Conservation (phyloP, 2,888 invertebrate species). For the Tiphia femorata region DNA sequence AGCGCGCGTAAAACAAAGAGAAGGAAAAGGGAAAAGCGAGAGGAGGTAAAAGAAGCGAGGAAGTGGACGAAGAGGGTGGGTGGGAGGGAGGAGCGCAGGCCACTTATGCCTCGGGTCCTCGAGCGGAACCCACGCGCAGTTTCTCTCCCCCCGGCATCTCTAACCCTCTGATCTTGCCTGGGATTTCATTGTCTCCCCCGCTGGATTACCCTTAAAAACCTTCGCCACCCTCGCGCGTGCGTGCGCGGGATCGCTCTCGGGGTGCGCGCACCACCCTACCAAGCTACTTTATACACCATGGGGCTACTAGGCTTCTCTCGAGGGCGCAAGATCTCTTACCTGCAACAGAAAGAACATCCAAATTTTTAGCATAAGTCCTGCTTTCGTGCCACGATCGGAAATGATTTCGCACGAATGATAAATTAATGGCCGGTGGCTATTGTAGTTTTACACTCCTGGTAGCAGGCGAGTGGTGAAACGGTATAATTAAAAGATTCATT, state of each 20-base stretch:
- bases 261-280: no score
- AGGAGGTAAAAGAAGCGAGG: no score
- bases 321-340: constrained; percentile 37
- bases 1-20: constrained; percentile 32
- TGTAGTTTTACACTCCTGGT: no score
- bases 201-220: constrained; percentile 39
- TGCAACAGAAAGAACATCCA: constrained; percentile 40
- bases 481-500: no score
- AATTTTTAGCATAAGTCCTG: not conserved
- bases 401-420: not conserved
- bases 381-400: not conserved
- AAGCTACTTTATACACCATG: no score
- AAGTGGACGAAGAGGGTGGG: no score
- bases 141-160: constrained; percentile 32
- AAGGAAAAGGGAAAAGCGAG: no score
- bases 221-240: constrained; percentile 12
- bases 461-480: no score
- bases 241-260: constrained; percentile 22
- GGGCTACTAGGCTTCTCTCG: constrained; percentile 9
- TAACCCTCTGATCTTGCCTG: constrained; percentile 46
- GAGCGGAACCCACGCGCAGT: constrained; percentile 22
- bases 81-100: constrained; percentile 24
- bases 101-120: constrained; percentile 34
- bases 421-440: no score
- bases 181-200: constrained; percentile 47